phyloP scores from a whole-genome alignment of 2,797 vertebrate species.

The Serranus cabrilla region DNA sequence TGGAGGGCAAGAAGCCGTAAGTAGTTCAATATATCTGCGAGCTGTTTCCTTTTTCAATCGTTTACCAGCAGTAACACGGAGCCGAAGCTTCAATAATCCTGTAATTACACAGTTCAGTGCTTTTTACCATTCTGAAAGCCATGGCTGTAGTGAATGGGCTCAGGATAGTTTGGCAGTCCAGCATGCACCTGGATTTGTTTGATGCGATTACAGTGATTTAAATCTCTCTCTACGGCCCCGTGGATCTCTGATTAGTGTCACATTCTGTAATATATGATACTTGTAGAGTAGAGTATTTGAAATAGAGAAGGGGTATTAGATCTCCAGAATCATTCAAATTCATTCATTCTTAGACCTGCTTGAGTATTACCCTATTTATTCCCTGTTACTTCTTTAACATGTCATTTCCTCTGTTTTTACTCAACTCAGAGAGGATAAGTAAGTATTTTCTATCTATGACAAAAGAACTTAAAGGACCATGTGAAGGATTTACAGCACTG shows the following conservation, averaged over 20 bases:
- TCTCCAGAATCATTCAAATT: conserved; percentile 2
- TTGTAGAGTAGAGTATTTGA: too few relatives aligned
- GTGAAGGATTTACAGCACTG: too few relatives aligned
- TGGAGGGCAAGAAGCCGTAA: conserved; percentile 98
- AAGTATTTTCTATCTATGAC: conserved; percentile 57
- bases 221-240: not conserved
- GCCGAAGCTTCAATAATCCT: not conserved
- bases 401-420: conserved; percentile 55
- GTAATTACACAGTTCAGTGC: not conserved
- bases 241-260: not conserved
- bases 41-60: not conserved
- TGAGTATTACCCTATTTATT: not conserved
- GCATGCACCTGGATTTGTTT: not conserved
- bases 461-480: not conserved
- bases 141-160: not conserved
- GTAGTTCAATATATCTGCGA: conserved; percentile 44
- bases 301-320: not conserved
- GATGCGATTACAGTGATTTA: not conserved
- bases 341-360: not conserved
- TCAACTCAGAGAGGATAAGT: conserved; percentile 81
- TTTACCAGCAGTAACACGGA: conserved; percentile 11
- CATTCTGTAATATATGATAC: not conserved
- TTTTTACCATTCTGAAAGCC: not conserved
- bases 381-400: conserved; percentile 39
- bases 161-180: not conserved